Evolutionary conservation across 2,797 vertebrate species (phyloP).

Genomic region (Acrocephalus scirpaceus): DNA sequence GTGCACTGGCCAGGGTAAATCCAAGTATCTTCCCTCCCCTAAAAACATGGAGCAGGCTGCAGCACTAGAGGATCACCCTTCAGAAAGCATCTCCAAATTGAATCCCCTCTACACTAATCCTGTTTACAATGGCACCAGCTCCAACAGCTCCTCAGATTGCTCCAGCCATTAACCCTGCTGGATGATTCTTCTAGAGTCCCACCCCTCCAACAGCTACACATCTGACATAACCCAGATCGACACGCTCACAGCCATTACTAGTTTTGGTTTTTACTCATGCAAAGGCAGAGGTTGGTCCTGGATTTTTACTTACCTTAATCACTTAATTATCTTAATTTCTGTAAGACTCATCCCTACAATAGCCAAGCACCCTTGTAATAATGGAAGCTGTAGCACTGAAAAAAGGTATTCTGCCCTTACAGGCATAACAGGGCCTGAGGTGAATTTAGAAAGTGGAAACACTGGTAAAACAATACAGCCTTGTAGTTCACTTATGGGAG

Average conservation of each 20-base stretch:
- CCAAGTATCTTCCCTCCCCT: not conserved
- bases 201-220: not conserved
- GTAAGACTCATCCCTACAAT: not conserved
- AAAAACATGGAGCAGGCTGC: not conserved
- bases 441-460: not conserved
- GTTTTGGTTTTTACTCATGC: not conserved
- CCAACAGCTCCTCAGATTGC: not conserved
- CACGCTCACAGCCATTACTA: not conserved
- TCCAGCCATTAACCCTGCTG: not conserved
- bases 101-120: not conserved
- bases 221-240: not conserved
- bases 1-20: rapidly evolving
- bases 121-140: not conserved
- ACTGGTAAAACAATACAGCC: not conserved
- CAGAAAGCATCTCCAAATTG: not conserved
- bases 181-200: not conserved
- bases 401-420: not conserved
- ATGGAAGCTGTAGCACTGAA: not conserved
- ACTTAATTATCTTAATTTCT: slow-evolving; percentile 33
- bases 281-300: not conserved
- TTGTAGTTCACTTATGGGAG: not conserved
- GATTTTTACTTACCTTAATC: slow-evolving; percentile 5
- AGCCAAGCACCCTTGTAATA: not conserved
- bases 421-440: not conserved
- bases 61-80: not conserved